These are phyloP conservation scores for Pachyrhynchus sulphureomaculatus DNA, from an alignment of 1,140 invertebrate genomes.

Conservation along the genomic window DNA sequence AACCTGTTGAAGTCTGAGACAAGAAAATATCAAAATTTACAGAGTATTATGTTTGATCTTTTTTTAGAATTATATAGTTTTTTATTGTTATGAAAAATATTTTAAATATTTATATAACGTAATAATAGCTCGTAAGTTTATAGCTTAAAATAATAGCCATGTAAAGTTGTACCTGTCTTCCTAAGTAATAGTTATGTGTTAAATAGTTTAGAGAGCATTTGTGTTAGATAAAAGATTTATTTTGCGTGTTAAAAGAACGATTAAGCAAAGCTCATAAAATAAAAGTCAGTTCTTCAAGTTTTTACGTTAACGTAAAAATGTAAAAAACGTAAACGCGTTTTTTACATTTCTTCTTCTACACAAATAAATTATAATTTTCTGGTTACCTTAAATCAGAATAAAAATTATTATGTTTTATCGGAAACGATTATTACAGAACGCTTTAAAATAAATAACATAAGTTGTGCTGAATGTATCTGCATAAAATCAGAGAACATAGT, in stretches of 20 bases:
- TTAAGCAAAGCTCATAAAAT: background rate
- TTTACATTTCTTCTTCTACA: no score
- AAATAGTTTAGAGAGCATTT: no score
- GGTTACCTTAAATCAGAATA: no score
- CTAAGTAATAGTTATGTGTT: background rate
- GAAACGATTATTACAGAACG: no score
- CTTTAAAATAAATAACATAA: no score
- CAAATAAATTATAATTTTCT: no score
- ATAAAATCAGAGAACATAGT: no score
- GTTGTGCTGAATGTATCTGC: no score
- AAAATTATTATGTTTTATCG: no score
- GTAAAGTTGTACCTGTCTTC: slow-evolving; percentile 17
- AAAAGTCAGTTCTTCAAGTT: background rate
- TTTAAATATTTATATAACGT: background rate
- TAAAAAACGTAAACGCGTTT: no score
- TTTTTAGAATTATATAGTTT: background rate
- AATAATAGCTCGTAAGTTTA: background rate
- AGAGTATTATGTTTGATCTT: slow-evolving; percentile 41
- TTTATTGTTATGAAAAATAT: background rate
- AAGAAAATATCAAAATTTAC: slow-evolving; percentile 38
- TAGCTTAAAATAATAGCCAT: background rate
- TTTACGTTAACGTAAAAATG: no score
- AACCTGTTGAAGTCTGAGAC: slow-evolving; percentile 45
- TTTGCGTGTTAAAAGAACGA: background rate
- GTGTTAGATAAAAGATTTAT: background rate